Evolutionary conservation across 2,113 vertebrate genomes (phyloP).

Genomic region (Grammomys surdaster): DNA sequence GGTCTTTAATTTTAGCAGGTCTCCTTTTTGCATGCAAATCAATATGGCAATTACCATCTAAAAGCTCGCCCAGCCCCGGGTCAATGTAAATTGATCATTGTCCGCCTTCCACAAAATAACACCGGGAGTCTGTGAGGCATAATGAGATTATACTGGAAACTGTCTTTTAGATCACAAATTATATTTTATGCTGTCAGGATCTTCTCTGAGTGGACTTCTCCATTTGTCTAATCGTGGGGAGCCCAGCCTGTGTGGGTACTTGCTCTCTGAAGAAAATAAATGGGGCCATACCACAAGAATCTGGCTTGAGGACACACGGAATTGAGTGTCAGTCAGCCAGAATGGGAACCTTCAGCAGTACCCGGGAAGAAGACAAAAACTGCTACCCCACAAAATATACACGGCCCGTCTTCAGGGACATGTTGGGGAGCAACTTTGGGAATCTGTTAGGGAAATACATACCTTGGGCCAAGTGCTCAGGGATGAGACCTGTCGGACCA

Average conservation of each 20-base stretch:
- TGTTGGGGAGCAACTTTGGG: conserved; percentile 52
- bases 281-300: neutral
- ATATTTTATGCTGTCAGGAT: conserved; percentile 91
- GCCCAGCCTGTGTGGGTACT: conserved; percentile 60
- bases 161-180: conserved; percentile 92
- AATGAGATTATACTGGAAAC: conserved; percentile 93
- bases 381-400: conserved; percentile 28
- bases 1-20: conserved; percentile 92
- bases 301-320: neutral
- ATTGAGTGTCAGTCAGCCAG: neutral
- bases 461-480: neutral
- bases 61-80: conserved; percentile 92
- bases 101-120: conserved; percentile 92
- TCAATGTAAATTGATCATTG: conserved; percentile 95
- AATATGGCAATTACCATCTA: conserved; percentile 94
- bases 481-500: neutral
- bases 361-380: neutral
- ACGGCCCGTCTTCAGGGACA: neutral
- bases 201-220: conserved; percentile 86
- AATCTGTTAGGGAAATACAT: conserved; percentile 43
- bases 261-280: conserved; percentile 1
- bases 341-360: conserved; percentile 27
- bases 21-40: conserved; percentile 92
- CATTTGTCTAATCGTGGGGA: conserved; percentile 79
- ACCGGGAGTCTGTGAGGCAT: conserved; percentile 92